Evolutionary conservation across 2,113 vertebrate genomes (phyloP), one percentile per base, ranked within the genome.

Genomic region (Myanophis thanlyinensis): DNA sequence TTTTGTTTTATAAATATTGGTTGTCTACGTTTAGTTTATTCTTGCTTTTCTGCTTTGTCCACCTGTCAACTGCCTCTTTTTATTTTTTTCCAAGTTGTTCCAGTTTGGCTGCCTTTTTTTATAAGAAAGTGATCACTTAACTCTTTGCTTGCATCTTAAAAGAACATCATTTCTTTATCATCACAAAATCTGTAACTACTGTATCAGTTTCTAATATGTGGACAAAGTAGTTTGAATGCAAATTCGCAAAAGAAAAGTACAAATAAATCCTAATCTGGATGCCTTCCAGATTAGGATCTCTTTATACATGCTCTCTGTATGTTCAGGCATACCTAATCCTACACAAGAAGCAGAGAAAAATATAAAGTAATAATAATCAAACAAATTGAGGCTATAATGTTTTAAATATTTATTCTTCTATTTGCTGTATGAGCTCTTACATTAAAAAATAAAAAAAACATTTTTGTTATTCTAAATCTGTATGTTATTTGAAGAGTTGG

Each of bases 341-440:
- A 27, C 51, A 13, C 11, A 30, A 3, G 5, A 1, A 15, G 0
- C 23, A 88, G n/a, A 1, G 27, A 84, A 92, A 25, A 86, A 94
- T 95, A 85, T 0, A 0, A 20, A 12, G 1, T 44, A 15, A 10
- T 85, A 92, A 25, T 91, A 40, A 62, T 40, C 49, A 90, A 80
- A 89, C 46, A 67, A 11, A 48, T 22, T 15, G n/a, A 25, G 67
- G 15, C 6, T 40, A 35, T 30, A 11, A 51, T 51, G 20, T 40
- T 84, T 90, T 52, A 62, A 44, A 89, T 93, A 13, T 88, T 11
- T 20, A 93, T 27, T 25, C 95, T 22, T 93, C 93, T 95, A 87
- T 91, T 94, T 94, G 87, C 30, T 93, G 90, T 67, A 85, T 88
- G 15, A 94, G 84, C 44, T 80, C 22, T 30, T 80, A 30, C 11